phyloP scores from a whole-genome alignment of 2,888 invertebrate genomes.

The Glaucopsyche alexis region DNA sequence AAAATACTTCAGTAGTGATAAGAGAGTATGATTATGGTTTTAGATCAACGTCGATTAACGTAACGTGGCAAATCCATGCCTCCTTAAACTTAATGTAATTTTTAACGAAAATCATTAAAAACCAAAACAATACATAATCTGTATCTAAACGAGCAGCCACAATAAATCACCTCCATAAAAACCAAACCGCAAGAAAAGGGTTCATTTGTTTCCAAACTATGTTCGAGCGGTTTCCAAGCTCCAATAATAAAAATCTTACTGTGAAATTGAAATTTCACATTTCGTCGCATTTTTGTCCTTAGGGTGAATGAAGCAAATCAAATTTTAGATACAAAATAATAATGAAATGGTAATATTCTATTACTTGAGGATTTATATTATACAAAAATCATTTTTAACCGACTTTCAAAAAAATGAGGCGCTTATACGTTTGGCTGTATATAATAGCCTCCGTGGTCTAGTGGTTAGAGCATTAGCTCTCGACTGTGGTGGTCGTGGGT shows the following conservation, averaged over 20 bases:
- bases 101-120: neutral
- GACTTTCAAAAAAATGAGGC: no score
- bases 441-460: no score
- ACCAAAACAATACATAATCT: neutral
- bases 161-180: slow-evolving; percentile 75
- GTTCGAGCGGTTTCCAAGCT: slow-evolving; percentile 60
- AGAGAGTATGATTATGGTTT: no score
- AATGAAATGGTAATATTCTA: slow-evolving; percentile 21
- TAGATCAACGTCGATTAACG: no score
- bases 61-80: no score
- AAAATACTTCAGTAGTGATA: no score
- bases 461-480: no score
- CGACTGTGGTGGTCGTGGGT: no score
- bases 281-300: slow-evolving; percentile 49
- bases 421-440: no score
- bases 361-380: neutral
- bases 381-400: neutral
- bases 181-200: slow-evolving; percentile 63
- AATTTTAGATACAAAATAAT: slow-evolving; percentile 27
- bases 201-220: slow-evolving; percentile 77
- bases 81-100: neutral
- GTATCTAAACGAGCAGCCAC: slow-evolving; percentile 59
- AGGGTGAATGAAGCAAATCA: slow-evolving; percentile 28
- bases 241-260: slow-evolving; percentile 64
- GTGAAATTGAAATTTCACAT: slow-evolving; percentile 69